These are phyloP conservation scores for Scaptomyza hsui DNA, from an alignment of 1,140 invertebrate genomes.

Conservation along the genomic window DNA sequence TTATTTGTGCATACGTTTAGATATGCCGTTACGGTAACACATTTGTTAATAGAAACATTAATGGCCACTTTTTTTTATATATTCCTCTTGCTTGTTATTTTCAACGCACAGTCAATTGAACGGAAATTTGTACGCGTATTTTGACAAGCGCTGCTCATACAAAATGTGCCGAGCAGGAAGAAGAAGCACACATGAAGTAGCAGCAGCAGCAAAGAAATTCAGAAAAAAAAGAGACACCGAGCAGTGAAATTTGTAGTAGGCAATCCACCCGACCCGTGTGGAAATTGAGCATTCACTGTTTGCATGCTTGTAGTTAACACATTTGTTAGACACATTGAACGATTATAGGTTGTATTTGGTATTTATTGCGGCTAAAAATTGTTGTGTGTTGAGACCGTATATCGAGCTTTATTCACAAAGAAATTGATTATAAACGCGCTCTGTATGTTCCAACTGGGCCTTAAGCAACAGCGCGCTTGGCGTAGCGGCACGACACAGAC, in stretches of 20 bases:
- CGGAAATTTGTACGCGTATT: constrained; percentile 72
- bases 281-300: constrained; percentile 34
- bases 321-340: constrained; percentile 5
- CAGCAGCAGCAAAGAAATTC: constrained; percentile 59
- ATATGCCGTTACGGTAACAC: constrained; percentile 12
- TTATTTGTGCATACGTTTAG: constrained; percentile 18
- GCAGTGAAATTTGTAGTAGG: constrained; percentile 47
- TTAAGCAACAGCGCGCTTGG: constrained; percentile 53
- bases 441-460: constrained; percentile 43
- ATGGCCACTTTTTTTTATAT: constrained; percentile 7
- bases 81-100: constrained; percentile 33
- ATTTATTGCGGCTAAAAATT: neutral
- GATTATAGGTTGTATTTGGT: neutral
- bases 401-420: neutral
- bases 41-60: neutral
- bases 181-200: constrained; percentile 58
- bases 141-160: constrained; percentile 75
- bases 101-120: constrained; percentile 44
- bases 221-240: constrained; percentile 72
- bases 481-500: constrained; percentile 51
- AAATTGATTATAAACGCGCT: constrained; percentile 15
- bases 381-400: neutral
- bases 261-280: constrained; percentile 37
- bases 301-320: neutral
- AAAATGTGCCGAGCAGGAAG: constrained; percentile 76